phyloP scores from a whole-genome alignment of 2,797 vertebrate genomes.

The Pyrrhura leucotis region DNA sequence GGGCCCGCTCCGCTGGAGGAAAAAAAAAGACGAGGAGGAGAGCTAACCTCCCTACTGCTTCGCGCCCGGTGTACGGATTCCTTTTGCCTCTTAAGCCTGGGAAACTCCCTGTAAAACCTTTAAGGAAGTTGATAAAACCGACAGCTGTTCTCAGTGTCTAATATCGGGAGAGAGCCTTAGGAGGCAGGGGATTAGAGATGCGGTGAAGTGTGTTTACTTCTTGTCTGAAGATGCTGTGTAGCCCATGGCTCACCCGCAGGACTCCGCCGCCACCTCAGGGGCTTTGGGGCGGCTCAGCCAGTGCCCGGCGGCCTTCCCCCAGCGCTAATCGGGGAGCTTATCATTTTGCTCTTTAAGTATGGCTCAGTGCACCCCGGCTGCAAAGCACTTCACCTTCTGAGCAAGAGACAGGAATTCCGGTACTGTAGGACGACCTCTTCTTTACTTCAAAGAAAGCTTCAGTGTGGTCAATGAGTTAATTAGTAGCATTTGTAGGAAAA shows the following conservation, averaged over 20 bases:
- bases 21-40: not conserved
- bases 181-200: not conserved
- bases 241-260: not conserved
- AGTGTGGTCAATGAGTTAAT: not conserved
- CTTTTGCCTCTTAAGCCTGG: not conserved
- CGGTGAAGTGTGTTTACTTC: not conserved
- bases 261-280: not conserved
- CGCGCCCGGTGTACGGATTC: not conserved
- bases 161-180: not conserved
- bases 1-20: not conserved
- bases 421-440: not conserved
- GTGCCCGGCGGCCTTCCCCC: not conserved
- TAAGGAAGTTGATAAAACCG: not conserved
- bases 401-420: not conserved
- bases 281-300: not conserved
- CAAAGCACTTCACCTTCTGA: not conserved
- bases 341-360: not conserved
- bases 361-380: not conserved
- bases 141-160: not conserved
- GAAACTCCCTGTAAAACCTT: not conserved
- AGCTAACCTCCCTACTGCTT: not conserved
- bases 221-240: fast-evolving
- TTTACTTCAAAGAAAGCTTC: not conserved
- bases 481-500: not conserved
- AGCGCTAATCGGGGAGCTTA: not conserved